Evolutionary conservation across 1,140 invertebrate species (phyloP), one percentile per base, ranked within the genome.

Genomic region (Drosophila sproati): DNA sequence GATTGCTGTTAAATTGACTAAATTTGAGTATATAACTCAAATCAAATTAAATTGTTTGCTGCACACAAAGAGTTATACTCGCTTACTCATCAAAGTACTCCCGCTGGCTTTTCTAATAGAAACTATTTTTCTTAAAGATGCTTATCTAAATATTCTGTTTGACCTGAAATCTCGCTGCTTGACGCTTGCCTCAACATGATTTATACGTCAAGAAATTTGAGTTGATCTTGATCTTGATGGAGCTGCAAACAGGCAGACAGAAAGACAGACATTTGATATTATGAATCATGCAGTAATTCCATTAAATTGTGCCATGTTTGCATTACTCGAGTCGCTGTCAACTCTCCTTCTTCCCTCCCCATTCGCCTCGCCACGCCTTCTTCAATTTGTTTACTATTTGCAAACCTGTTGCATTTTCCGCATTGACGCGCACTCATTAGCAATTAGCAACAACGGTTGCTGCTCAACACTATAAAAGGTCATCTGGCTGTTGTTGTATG

Each of bases 401-500:
- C 60, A 83, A 80, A 88, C 85, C 85, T 88, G 83, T 88, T 88
- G 83, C 85, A 80, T 78, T 83, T 88, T 88, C 83, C 83, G 83
- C 85, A 78, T 88, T 60, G 20, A 32, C 47, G 57, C n/a, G 3
- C 3, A 68, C 66, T 88, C 83, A 77, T 78, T 80, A 68, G 70
- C 80, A 89, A 87, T 87, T 87, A 88, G 60, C 83, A 78, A 55
- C 67, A 73, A 55, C 67, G 71, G 57, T 82, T 43, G 70, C 52
- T 71, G 34, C 50, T 35, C 54, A 56, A 51, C 51, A 35, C 83
- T 81, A 80, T 88, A 83, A 80, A 80, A 78, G 85, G 83, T 69
- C 77, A 83, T 48, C 72, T 52, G 63, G n/a, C 35, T 34, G 31
- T 8, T 66, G 47, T 3, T 41, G 20, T 20, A 20, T 20, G 20